Evolutionary conservation across 1,140 invertebrate species (phyloP).

Genomic region (Elymnias hypermnestra): DNA sequence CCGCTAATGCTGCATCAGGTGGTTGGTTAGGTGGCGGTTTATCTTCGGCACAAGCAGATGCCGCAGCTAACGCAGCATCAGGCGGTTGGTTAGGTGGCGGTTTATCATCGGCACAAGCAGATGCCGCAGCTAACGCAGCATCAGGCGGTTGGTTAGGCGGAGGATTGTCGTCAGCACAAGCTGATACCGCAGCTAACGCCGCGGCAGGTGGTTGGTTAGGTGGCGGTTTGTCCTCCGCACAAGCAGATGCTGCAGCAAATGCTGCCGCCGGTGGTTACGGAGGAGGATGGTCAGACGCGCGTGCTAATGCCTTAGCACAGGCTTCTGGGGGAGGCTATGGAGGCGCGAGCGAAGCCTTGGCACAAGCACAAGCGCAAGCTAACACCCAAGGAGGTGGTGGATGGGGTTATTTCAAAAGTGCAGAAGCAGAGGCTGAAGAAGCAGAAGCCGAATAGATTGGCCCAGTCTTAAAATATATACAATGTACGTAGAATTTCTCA

Average conservation of each 20-base stretch:
- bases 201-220: conserved; percentile 10
- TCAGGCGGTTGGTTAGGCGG: conserved; percentile 6
- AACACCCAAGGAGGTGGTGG: conserved; percentile 5
- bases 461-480: background rate
- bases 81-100: conserved; percentile 11
- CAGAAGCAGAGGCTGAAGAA: conserved; percentile 5
- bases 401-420: conserved; percentile 4
- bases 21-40: conserved; percentile 3
- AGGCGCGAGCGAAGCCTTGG: conserved; percentile 3
- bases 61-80: conserved; percentile 10
- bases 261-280: conserved; percentile 12
- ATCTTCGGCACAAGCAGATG: conserved; percentile 7
- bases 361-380: conserved; percentile 20
- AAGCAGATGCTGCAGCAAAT: conserved; percentile 9
- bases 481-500: background rate
- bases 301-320: conserved; percentile 13
- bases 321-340: conserved; percentile 11
- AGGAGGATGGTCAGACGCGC: conserved; percentile 12
- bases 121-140: conserved; percentile 13
- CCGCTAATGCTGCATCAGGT: conserved; percentile 5
- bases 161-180: conserved; percentile 20
- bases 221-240: conserved; percentile 9
- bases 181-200: conserved; percentile 18
- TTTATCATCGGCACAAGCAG: conserved; percentile 18
- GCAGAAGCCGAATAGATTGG: conserved; percentile 4